Conservation (phyloP, 2,113 vertebrate genomes). For the Rostratula benghalensis region DNA sequence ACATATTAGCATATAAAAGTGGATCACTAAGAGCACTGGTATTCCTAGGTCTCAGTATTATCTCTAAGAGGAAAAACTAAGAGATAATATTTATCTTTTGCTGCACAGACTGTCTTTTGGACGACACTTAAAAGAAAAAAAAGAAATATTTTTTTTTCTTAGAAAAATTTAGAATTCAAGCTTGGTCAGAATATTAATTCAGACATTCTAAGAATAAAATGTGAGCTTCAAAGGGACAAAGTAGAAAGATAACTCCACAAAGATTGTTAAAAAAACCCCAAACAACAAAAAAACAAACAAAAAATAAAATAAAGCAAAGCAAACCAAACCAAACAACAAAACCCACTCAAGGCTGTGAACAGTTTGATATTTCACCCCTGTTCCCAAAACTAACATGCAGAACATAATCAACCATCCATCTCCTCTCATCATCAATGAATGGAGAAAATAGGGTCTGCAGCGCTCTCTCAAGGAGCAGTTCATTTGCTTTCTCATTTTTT, state of each 20-base stretch:
- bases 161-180: not conserved
- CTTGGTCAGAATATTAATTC: not conserved
- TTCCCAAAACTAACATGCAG: not conserved
- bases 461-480: not conserved
- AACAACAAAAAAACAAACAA: too few species aligned
- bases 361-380: not conserved
- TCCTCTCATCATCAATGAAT: not conserved
- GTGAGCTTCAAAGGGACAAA: not conserved
- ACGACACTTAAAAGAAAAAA: not conserved
- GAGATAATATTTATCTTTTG: not conserved
- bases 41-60: not conserved
- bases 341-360: rapidly evolving
- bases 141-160: not conserved
- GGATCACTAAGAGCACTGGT: not conserved
- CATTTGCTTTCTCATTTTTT: conserved; percentile 36
- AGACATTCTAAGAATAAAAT: not conserved
- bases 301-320: not conserved
- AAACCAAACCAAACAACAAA: not conserved
- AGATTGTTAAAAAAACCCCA: not conserved
- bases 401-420: not conserved
- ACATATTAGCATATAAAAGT: not conserved
- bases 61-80: not conserved
- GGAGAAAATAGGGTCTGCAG: not conserved
- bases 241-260: not conserved
- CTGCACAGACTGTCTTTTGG: not conserved